Evolutionary conservation across 2,113 vertebrate species (phyloP).

Genomic region (Labeo rohita): DNA sequence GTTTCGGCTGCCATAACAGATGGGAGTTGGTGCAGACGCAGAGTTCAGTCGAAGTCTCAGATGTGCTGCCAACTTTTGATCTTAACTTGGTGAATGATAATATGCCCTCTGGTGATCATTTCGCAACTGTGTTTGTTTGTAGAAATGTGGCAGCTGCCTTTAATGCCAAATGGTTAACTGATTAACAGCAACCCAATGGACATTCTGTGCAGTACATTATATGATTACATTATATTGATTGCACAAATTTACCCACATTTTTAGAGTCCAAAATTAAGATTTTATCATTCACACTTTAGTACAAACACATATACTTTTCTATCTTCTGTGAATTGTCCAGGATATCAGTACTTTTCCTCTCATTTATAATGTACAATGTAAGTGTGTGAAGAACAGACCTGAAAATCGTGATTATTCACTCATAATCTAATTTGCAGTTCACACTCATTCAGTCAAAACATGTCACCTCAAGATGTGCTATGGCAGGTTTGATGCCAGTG

Average conservation of each 20-base stretch:
- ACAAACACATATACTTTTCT: background rate
- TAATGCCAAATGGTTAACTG: background rate
- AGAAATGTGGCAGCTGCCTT: background rate
- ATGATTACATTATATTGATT: background rate
- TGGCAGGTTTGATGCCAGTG: background rate
- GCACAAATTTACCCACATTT: background rate
- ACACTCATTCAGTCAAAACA: background rate
- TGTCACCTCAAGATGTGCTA: background rate
- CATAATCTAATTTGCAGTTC: conserved; percentile 1
- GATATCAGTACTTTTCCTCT: background rate
- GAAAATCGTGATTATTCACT: background rate
- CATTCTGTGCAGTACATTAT: background rate
- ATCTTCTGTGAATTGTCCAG: background rate
- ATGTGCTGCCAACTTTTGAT: conserved; percentile 15
- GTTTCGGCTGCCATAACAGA: conserved; percentile 41
- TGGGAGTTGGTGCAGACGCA: conserved; percentile 20
- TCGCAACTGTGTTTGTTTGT: conserved; percentile 29
- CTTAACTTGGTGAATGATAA: background rate
- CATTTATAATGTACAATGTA: background rate
- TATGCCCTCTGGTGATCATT: conserved; percentile 8
- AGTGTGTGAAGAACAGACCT: background rate
- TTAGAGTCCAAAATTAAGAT: background rate
- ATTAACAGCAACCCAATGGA: background rate
- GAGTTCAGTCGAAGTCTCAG: conserved; percentile 38
- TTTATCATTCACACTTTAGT: background rate